phyloP scores from a whole-genome alignment of 2,888 invertebrate species.

The Cantharis flavilabris region DNA sequence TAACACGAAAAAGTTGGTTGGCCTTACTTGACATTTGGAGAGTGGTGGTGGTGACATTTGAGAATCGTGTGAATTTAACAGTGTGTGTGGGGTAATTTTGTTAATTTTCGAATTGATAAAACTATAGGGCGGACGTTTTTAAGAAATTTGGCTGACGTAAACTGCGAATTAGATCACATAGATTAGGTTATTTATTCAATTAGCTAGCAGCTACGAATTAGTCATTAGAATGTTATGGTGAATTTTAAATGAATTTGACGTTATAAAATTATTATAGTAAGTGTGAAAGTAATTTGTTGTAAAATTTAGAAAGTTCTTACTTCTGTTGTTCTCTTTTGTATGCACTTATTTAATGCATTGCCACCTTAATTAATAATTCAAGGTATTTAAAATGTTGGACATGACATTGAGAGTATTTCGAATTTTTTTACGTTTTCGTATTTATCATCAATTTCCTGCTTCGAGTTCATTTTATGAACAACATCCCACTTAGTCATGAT shows the following conservation, averaged over 20 bases:
- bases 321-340: conserved; percentile 3
- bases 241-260: not conserved
- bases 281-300: conserved; percentile 10
- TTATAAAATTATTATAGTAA: not conserved
- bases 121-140: not conserved
- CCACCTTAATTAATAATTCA: conserved; percentile 2
- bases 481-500: conserved; percentile 25
- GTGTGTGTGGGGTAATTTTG: conserved; percentile 1
- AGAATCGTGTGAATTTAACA: conserved; percentile 7
- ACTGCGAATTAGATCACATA: not conserved
- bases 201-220: conserved; percentile 3
- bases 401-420: not conserved
- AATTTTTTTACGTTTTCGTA: not conserved
- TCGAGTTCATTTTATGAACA: not conserved
- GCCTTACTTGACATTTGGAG: conserved; percentile 19
- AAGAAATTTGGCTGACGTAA: not conserved
- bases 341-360: conserved; percentile 6
- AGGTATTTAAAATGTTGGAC: not conserved
- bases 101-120: not conserved
- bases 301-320: not conserved
- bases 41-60: conserved; percentile 10
- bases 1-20: conserved; percentile 22
- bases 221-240: conserved; percentile 3
- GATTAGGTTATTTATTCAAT: not conserved
- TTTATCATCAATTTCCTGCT: conserved; percentile 9